Base-by-base conservation (phyloP, 2,888 invertebrate genomes). In the Polydrusus tereticollis region DNA sequence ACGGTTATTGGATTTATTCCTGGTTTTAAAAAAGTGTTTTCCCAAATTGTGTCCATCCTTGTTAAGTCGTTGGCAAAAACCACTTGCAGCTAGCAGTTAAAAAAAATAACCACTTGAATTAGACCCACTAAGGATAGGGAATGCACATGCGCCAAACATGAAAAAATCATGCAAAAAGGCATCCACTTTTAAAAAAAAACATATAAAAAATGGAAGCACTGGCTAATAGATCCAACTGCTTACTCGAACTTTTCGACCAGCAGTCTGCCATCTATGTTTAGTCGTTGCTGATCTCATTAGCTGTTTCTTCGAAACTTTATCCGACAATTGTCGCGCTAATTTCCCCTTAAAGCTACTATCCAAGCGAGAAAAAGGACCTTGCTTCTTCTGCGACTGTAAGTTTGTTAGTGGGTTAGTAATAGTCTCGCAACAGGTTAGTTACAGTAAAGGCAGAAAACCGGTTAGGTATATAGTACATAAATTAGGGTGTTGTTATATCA, bases 241-340 rank as follows among this genome's bases (percentile, higher is more conserved):
- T 92, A 93, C 92, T 89, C 91, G 90, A 86, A 92, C 91, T 90
- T 90, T 92, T 82, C 92, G 91, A 83, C 92, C 90, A 85, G 91
- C 91, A 77, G 85, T 89, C 83, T 88, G 90, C 91, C 92, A 92
- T 82, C 89, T 89, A 82, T 90, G 90, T 80, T 82, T 83, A 65
- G 84, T 82, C 41, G 85, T 84, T 67, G 80, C 81, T 47, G 83
- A 82, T 60, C 84, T 81, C 78, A 83, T 78, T 67, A 84, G 78
- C 78, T 87, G 86, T 79, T 88, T 88, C 84, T 88, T 87, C 72
- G 88, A 87, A 79, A 90, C 88, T 78, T 90, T 89, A 83, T 90
- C 88, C 75, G 92, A 91, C 78, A 92, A 86, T 83, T 90, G 91
- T 68, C 92, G 90, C 77, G 87, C 86, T 82, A 91, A 59, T 38